These are phyloP conservation scores for Zeus faber DNA, from an alignment of 2,113 vertebrate species.

Conservation along the genomic window DNA sequence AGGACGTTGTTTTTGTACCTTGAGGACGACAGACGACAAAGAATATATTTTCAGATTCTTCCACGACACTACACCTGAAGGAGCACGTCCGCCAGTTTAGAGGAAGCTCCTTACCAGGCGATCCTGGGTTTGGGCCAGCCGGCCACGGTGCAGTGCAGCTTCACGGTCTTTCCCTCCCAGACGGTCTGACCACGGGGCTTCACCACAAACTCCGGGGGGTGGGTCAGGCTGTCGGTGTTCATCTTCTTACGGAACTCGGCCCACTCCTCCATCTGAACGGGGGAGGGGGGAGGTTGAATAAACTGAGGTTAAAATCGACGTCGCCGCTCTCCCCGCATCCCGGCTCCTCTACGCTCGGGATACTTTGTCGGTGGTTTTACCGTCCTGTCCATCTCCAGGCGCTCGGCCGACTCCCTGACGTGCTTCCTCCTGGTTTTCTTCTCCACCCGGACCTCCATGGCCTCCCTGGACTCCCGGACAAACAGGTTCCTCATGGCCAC, in stretches of 20 bases:
- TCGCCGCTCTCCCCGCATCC: no score
- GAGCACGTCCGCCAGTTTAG: background rate
- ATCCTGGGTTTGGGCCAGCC: slow-evolving; percentile 93
- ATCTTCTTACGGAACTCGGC: slow-evolving; percentile 87
- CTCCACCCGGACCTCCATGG: slow-evolving; percentile 72
- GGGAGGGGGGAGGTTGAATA: background rate
- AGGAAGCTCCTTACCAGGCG: slow-evolving; percentile 65
- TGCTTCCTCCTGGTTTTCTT: slow-evolving; percentile 83
- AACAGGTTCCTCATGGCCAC: slow-evolving; percentile 92
- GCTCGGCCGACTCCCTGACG: slow-evolving; percentile 86
- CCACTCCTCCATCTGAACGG: slow-evolving; percentile 83
- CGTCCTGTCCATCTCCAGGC: slow-evolving; percentile 77
- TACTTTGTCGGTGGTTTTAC: slow-evolving; percentile 75
- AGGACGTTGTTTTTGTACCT: slow-evolving; percentile 99
- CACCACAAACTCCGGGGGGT: slow-evolving; percentile 87
- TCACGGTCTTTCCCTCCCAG: slow-evolving; percentile 91
- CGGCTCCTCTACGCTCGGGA: no score
- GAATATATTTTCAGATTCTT: background rate
- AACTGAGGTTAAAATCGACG: no score
- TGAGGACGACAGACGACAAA: slow-evolving; percentile 11
- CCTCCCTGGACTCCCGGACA: slow-evolving; percentile 64
- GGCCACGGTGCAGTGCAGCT: slow-evolving; percentile 87
- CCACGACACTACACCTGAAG: background rate
- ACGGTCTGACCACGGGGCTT: slow-evolving; percentile 90
- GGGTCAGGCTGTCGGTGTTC: slow-evolving; percentile 88